A percentile compares a stretch with the other conserved stretches of the same genome.
These are phyloP conservation scores for Noctua pronuba DNA, from an alignment of 2,888 invertebrate species.

Conservation along the genomic window DNA sequence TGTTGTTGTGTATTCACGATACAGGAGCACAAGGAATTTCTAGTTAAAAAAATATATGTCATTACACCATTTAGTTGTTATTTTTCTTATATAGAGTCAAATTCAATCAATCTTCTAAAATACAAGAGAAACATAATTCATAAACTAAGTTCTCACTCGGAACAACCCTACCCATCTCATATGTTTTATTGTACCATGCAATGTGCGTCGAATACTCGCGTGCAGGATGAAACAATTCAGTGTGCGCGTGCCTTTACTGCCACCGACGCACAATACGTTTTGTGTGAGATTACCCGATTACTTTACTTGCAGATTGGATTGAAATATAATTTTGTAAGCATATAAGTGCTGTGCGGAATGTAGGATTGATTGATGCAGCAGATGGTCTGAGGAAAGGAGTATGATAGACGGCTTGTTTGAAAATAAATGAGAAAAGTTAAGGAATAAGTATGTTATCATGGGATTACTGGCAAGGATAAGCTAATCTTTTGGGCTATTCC, in stretches of 20 bases:
- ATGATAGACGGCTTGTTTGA: conserved; percentile 38
- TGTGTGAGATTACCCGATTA: conserved; percentile 80
- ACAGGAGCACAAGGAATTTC: too few species aligned
- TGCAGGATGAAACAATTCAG: conserved; percentile 82
- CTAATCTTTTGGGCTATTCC: too few species aligned
- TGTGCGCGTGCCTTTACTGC: conserved; percentile 78
- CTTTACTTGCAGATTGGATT: conserved; percentile 78
- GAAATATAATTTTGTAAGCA: conserved; percentile 69
- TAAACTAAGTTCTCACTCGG: background rate
- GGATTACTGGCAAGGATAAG: background rate
- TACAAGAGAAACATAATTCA: background rate
- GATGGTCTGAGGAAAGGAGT: background rate
- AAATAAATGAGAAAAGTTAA: conserved; percentile 36
- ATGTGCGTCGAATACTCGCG: conserved; percentile 83
- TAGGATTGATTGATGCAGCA: conserved; percentile 36
- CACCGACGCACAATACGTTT: conserved; percentile 74
- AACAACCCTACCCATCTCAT: conserved; percentile 75
- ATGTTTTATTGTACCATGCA: conserved; percentile 80
- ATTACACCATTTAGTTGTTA: background rate
- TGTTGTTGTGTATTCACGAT: too few species aligned
- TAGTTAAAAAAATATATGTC: too few species aligned
- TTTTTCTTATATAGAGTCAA: too few species aligned
- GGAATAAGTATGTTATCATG: background rate
- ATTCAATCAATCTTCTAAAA: background rate
- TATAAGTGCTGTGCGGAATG: conserved; percentile 38